Conservation (phyloP, 23 tunicate genomes). For the Trididemnum nubilum region DNA sequence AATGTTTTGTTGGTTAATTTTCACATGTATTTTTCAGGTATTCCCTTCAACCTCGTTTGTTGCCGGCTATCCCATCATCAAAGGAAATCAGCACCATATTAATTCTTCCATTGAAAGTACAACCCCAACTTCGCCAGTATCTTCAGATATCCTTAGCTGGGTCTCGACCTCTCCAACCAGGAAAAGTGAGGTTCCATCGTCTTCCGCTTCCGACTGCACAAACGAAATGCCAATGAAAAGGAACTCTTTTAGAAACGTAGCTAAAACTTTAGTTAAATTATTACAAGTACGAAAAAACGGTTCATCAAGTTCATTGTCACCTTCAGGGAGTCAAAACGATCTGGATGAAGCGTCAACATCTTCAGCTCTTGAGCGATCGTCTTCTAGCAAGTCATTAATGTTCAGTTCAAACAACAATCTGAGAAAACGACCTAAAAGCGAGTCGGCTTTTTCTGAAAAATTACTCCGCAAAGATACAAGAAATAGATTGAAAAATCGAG, state of each 20-base stretch:
- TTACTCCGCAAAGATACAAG: too few species aligned
- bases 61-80: neutral
- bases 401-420: neutral
- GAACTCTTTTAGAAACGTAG: slow-evolving; percentile 6
- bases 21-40: too few species aligned
- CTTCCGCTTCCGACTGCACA: neutral
- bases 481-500: neutral
- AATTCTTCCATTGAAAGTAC: neutral
- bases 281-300: neutral
- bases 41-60: neutral
- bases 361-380: neutral
- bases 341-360: neutral
- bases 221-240: neutral
- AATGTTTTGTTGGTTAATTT: too few species aligned
- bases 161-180: neutral
- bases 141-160: slow-evolving; percentile 8
- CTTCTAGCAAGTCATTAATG: neutral
- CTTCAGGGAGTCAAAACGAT: neutral
- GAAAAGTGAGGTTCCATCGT: neutral
- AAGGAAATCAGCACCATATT: neutral
- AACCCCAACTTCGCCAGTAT: slow-evolving; percentile 1
- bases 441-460: too few species aligned
- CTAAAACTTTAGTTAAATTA: neutral
- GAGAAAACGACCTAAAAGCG: neutral
- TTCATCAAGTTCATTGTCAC: too few species aligned